Evolutionary conservation across 1,140 invertebrate species (phyloP), one percentile per base, ranked within the genome.

Genomic region (Drosophila navojoa): DNA sequence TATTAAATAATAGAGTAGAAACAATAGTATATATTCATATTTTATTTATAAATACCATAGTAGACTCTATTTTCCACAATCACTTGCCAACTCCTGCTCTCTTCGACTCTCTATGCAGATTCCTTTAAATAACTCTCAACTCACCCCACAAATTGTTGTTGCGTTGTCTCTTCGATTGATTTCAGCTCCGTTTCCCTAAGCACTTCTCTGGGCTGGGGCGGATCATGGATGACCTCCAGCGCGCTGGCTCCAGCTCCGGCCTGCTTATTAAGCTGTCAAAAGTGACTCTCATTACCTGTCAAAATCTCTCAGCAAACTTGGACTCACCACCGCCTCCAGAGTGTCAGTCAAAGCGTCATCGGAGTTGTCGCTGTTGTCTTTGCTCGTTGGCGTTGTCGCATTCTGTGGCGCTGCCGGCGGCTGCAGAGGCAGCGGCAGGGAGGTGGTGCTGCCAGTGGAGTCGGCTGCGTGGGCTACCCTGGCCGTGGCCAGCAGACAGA

Each of bases 211-310:
- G 15, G 64, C 27, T 57, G 58, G n/a, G n/a, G 47, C 35, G 40
- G 64, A 54, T 75, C 82, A 47, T 64, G 66, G 44, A 44, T 76
- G 73, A 71, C 77, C 69, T 68, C 69, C 38, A 53, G 62, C 25
- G 53, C 67, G 15, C 53, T 49, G 50, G 19, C 67, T 38, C 10
- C 35, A 45, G 67, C 67, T 38, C 0, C 35, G 42, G 67, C 44
- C 76, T 77, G 76, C 73, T 75, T 77, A 87, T 89, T 84, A 80
- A 89, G 70, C 79, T 89, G 85, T 89, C 84, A 80, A 89, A 78
- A 89, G 54, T 47, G 35, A 71, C 67, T 72, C 63, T 79, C 73
- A 87, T 79, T 82, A 80, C 42, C 79, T 77, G 66, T 80, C 81
- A 89, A 89, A 81, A 71, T 86, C 69, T 76, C 64, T 81, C 68